These are phyloP conservation scores for Pogonus chalceus DNA, from an alignment of 1,140 invertebrate genomes.

Conservation along the genomic window DNA sequence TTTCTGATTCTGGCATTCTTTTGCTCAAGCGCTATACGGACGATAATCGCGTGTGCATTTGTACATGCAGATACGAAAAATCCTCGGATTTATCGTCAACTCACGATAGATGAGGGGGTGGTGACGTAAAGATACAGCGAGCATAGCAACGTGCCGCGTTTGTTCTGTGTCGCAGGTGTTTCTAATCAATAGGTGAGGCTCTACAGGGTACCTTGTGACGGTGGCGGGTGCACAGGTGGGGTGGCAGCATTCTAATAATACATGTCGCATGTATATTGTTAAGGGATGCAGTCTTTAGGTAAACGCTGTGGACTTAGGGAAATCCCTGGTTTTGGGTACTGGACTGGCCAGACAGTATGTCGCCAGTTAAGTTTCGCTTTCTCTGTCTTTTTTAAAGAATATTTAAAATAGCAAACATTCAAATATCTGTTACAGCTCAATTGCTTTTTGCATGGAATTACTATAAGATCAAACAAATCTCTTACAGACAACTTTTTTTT, in stretches of 20 bases:
- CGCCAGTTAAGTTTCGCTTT: neutral
- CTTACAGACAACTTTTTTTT: too few relatives aligned
- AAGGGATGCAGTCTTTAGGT: neutral
- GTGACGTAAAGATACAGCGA: too few relatives aligned
- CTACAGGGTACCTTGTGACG: too few relatives aligned
- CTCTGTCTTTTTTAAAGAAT: neutral
- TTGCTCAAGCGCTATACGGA: too few relatives aligned
- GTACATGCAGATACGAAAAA: neutral
- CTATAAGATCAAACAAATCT: too few relatives aligned
- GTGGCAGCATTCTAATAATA: neutral
- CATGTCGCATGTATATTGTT: too few relatives aligned
- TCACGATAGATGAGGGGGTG: neutral
- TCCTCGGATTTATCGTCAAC: neutral
- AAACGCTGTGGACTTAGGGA: neutral
- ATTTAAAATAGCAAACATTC: too few relatives aligned
- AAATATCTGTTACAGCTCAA: too few relatives aligned
- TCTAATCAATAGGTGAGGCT: neutral
- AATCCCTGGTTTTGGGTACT: too few relatives aligned
- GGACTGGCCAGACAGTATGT: neutral
- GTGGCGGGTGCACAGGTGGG: too few relatives aligned
- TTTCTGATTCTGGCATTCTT: too few relatives aligned
- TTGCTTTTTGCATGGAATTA: too few relatives aligned
- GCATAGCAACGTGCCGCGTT: neutral
- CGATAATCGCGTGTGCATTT: neutral
- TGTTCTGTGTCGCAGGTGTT: constrained; percentile 1